Conservation (phyloP, 2,797 vertebrate genomes). For the Agapornis canus region DNA sequence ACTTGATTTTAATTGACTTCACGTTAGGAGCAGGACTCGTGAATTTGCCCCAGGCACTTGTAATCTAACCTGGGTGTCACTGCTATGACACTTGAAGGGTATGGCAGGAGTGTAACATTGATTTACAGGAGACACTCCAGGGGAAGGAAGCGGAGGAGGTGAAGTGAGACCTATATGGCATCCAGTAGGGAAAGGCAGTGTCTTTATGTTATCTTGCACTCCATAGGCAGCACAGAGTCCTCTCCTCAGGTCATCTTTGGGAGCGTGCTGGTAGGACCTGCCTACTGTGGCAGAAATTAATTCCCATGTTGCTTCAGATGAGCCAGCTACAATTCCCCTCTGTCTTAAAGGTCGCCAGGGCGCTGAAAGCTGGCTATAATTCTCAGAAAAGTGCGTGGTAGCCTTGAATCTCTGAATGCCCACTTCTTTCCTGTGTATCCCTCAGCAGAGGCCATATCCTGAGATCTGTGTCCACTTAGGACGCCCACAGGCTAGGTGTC, state of each 20-base stretch:
- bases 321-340: not conserved
- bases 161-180: not conserved
- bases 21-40: not conserved
- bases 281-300: not conserved
- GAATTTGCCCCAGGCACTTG: not conserved
- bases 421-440: not conserved
- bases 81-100: not conserved
- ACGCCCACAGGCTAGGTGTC: not conserved
- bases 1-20: constrained; percentile 46
- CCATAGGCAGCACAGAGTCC: not conserved
- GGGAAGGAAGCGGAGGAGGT: not conserved
- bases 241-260: not conserved
- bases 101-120: not conserved
- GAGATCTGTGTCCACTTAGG: not conserved
- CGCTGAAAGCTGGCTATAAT: not conserved
- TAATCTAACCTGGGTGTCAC: not conserved
- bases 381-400: not conserved
- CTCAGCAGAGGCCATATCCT: not conserved
- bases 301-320: not conserved
- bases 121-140: not conserved
- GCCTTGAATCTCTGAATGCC: not conserved
- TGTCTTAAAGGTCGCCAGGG: not conserved
- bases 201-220: not conserved
- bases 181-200: not conserved
- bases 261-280: not conserved